Base-by-base conservation (phyloP, 2,797 vertebrate genomes). In the Protosalanx chinensis region DNA sequence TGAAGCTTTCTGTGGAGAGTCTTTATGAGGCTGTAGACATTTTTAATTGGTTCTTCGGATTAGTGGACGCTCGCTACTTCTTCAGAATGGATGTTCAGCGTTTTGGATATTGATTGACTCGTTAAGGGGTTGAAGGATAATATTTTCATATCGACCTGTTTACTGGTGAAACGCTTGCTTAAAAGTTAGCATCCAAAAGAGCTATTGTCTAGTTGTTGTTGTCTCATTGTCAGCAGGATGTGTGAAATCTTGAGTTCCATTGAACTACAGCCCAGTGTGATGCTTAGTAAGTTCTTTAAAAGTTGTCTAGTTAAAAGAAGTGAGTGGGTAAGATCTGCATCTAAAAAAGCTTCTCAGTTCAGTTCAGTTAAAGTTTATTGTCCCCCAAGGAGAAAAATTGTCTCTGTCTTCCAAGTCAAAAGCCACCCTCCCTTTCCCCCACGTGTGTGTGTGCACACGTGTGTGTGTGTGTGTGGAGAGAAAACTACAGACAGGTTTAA, bases 11-110 rank as follows among this genome's bases (percentile, higher is more conserved):
- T 51, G 79, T 80, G 71, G 75, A 46, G 74, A 78, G 72, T 70
- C 32, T 29, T 75, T 76, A 35, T 79, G 65, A 72, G 10, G 8
- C 37, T 78, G 74, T 83, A 65, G 80, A 72, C 18, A 60, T 60
- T 82, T 79, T 60, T 77, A 84, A 87, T 89, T 82, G 81, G 76
- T 71, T 80, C 67, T 75, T 72, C 67, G 81, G 75, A 76, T 87
- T 82, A 76, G 71, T 18, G 3, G 68, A 71, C 70, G 63, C 67
- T 27, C 23, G 41, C 58, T 37, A 20, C 8, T 35, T 64, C n/a
- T n/a, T n/a, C 62, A 0, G 33, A 16, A 32, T 16, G n/a, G n/a
- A 35, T 64, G 33, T 33, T n/a, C 16, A 32, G 15, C 29, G 2
- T 33, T 18, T 15, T 18, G 60, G 16, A 32, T 16, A 15, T 37